These are phyloP conservation scores for Mystacides longicornis DNA, from an alignment of 2,888 invertebrate genomes.

Conservation along the genomic window DNA sequence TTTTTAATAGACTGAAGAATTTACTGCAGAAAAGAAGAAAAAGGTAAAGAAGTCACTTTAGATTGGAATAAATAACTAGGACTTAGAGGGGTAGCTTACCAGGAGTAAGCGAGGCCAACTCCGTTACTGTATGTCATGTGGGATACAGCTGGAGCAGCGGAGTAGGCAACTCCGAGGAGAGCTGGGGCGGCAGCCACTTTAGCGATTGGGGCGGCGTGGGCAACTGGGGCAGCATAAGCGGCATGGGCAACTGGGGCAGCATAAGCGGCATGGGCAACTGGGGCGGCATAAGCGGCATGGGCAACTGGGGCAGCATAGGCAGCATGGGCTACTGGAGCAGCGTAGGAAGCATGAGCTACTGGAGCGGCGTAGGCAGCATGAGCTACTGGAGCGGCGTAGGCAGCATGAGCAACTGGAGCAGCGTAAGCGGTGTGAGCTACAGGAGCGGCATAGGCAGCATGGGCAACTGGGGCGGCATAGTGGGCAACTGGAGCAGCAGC, in stretches of 20 bases:
- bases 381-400: slow-evolving; percentile 32
- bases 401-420: slow-evolving; percentile 26
- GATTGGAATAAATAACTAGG: not conserved
- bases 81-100: slow-evolving; percentile 34
- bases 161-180: slow-evolving; percentile 47
- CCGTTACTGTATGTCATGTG: slow-evolving; percentile 53
- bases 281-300: slow-evolving; percentile 30
- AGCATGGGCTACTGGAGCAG: slow-evolving; percentile 29
- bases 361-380: slow-evolving; percentile 29
- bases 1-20: not conserved
- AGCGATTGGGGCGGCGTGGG: slow-evolving; percentile 5
- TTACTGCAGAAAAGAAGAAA: not conserved
- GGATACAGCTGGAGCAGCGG: slow-evolving; percentile 54
- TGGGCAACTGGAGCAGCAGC: slow-evolving; percentile 19
- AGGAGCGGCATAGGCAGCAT: slow-evolving; percentile 25
- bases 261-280: slow-evolving; percentile 28
- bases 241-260: slow-evolving; percentile 24
- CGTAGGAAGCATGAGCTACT: slow-evolving; percentile 31
- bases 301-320: slow-evolving; percentile 41
- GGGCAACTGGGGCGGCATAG: slow-evolving; percentile 31
- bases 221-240: slow-evolving; percentile 26
- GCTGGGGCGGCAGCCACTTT: slow-evolving; percentile 29
- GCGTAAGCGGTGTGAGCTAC: slow-evolving; percentile 31
- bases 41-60: not conserved
- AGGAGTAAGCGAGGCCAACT: slow-evolving; percentile 48